These are phyloP conservation scores for Odontamblyopus rebecca DNA, from an alignment of 2,797 vertebrate species.

Conservation along the genomic window DNA sequence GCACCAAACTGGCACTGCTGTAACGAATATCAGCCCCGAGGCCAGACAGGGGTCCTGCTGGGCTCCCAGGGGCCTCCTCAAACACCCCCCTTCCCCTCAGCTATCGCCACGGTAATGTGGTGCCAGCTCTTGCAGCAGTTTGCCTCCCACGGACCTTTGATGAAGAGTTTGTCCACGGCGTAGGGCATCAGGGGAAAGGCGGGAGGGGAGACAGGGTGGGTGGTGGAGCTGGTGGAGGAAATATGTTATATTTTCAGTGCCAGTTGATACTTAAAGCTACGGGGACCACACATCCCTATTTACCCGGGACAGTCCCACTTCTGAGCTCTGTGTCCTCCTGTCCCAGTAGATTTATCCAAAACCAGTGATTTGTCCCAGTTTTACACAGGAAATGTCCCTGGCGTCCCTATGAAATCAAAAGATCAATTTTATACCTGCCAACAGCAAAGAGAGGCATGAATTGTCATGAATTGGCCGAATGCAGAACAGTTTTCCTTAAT, in stretches of 20 bases:
- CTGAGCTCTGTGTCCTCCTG: too few relatives aligned
- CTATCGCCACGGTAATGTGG: constrained; percentile 58
- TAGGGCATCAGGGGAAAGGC: background rate
- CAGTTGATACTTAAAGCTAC: too few relatives aligned
- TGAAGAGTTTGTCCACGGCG: background rate
- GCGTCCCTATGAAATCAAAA: too few relatives aligned
- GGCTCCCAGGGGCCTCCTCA: constrained; percentile 45
- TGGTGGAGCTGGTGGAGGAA: background rate
- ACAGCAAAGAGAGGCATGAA: too few relatives aligned
- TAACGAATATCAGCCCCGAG: constrained; percentile 63
- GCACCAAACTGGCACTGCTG: constrained; percentile 41
- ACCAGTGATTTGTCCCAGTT: too few relatives aligned
- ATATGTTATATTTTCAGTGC: background rate
- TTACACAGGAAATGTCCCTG: too few relatives aligned
- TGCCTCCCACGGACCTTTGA: constrained; percentile 15
- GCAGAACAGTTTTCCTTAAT: too few relatives aligned
- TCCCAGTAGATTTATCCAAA: too few relatives aligned
- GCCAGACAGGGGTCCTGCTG: constrained; percentile 64
- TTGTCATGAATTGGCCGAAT: too few relatives aligned
- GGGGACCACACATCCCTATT: too few relatives aligned
- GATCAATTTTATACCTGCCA: too few relatives aligned
- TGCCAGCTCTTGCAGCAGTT: constrained; percentile 55
- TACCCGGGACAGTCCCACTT: too few relatives aligned
- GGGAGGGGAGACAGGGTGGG: background rate
- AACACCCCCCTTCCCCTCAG: constrained; percentile 3